Base-by-base conservation (phyloP, 2,797 vertebrate species). In the Spheniscus humboldti region DNA sequence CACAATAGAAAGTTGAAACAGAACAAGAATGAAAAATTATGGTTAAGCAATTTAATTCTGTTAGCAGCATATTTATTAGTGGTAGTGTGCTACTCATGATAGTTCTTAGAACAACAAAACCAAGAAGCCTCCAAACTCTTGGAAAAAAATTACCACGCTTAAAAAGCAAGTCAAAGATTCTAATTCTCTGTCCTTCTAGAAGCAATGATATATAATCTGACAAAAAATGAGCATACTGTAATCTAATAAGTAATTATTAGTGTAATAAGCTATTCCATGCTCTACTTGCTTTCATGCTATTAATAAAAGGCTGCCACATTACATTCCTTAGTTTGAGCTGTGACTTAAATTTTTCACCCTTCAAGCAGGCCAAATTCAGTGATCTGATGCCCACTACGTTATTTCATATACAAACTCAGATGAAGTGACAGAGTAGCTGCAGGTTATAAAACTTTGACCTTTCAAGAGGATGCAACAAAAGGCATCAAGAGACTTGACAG, bases 371-470 rank as follows among this genome's bases (percentile, higher is more conserved):
- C 57, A n/a, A 13, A 77, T 90, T 80, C 81, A 89, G 62, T 88
- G 81, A 91, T 94, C 84, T 96, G 87, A 81, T 90, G 85, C 73
- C 82, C 11, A 37, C 39, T 91, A 17, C 53, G 39, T 94, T 94
- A 81, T 91, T 97, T 94, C 76, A 57, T 67, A 28, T 41, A 27
- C 24, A 11, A 81, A 90, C 62, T 88, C 85, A 97, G 73, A 95
- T 81, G 87, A 96, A 95, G 85, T 94, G 97, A 91, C 92, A 91
- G 87, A 86, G 69, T 94, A 90, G 91, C 92, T 94, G 62, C 69
- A 78, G 89, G 92, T 80, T 90, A 94, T 86, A 31, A 60, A 73
- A 88, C 53, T 71, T 75, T 62, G 92, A 83, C 75, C 63, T 93
- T 92, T 93, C 45, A 86, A 92, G 75, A 92, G 50, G 30, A 37